These are phyloP conservation scores for Siphamia tubifer DNA, from an alignment of 2,113 vertebrate genomes.

Conservation along the genomic window DNA sequence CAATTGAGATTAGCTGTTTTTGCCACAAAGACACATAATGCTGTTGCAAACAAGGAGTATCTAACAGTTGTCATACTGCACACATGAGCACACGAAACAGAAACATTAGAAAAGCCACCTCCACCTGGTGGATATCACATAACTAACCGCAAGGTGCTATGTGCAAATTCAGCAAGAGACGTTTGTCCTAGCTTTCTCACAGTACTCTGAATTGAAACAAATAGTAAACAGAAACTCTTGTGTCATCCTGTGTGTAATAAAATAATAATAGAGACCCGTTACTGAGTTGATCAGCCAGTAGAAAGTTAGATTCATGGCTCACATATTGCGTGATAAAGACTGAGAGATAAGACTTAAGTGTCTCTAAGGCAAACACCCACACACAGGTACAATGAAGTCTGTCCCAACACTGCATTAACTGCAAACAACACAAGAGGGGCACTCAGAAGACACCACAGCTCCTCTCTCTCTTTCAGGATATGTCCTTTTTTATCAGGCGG, in stretches of 20 bases:
- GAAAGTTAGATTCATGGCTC: neutral
- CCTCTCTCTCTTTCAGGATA: too few species aligned
- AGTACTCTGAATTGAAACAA: too few species aligned
- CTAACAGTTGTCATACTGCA: slow-evolving; percentile 10
- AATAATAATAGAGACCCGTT: neutral
- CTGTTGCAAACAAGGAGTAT: slow-evolving; percentile 24
- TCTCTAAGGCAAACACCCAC: neutral
- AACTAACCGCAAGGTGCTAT: too few species aligned
- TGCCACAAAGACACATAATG: slow-evolving; percentile 15
- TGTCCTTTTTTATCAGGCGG: too few species aligned
- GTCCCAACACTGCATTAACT: neutral
- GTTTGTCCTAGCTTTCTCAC: too few species aligned
- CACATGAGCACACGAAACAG: neutral
- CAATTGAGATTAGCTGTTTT: slow-evolving; percentile 6
- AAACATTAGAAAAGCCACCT: too few species aligned
- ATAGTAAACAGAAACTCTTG: too few species aligned
- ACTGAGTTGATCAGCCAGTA: neutral
- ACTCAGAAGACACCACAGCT: too few species aligned
- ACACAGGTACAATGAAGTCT: neutral
- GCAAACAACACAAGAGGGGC: too few species aligned
- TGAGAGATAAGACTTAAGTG: neutral
- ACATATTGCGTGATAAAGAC: neutral
- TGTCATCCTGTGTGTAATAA: neutral
- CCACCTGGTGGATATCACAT: too few species aligned
- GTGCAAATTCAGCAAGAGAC: too few species aligned